phyloP scores from a whole-genome alignment of 2,113 vertebrate genomes.

The Echinops telfairi region DNA sequence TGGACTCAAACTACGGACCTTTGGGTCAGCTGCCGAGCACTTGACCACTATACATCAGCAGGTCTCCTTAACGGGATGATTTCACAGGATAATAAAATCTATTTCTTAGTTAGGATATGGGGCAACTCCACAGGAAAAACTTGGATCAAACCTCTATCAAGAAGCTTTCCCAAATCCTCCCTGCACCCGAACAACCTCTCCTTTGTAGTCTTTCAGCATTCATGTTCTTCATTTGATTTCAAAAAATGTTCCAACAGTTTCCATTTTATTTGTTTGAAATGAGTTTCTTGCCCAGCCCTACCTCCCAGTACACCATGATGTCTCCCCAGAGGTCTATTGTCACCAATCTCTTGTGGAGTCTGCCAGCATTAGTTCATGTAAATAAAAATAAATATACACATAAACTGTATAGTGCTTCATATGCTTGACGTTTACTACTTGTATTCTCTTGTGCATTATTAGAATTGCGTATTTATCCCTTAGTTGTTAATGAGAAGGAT shows the following conservation, averaged over 20 bases:
- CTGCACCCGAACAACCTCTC: background rate
- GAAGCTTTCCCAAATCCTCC: background rate
- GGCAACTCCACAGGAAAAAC: background rate
- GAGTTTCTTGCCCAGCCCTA: background rate
- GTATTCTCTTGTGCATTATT: background rate
- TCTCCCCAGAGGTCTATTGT: background rate
- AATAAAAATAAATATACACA: background rate
- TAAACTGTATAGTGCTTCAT: background rate
- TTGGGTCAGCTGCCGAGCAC: too few relatives aligned
- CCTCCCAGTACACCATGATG: background rate
- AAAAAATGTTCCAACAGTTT: too few relatives aligned
- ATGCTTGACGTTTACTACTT: background rate
- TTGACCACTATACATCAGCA: too few relatives aligned
- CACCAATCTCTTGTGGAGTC: background rate
- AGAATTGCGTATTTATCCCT: background rate
- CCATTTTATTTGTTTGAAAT: background rate
- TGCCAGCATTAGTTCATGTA: background rate
- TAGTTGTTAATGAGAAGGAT: background rate
- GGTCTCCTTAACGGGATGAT: too few relatives aligned
- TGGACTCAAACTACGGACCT: too few relatives aligned
- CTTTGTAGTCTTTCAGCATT: background rate
- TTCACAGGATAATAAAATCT: background rate
- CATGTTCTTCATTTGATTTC: too few relatives aligned
- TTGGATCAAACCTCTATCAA: background rate
- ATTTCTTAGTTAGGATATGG: background rate